Conservation (phyloP, 2,113 vertebrate species). For the Brachyhypopomus occidentalis region DNA sequence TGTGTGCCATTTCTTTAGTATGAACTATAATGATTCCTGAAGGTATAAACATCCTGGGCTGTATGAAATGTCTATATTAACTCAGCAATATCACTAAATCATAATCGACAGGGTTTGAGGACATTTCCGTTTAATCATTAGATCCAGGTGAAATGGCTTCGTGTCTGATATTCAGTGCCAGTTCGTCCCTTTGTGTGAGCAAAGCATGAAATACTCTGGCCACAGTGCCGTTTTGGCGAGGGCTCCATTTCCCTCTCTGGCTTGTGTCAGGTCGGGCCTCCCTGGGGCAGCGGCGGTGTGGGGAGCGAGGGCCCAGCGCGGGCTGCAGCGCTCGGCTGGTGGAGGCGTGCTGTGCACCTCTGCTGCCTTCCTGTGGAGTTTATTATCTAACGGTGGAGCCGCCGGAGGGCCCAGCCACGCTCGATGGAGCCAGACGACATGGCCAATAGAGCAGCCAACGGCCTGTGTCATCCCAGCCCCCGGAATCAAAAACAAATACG, state of each 20-base stretch:
- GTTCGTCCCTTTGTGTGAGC: conserved; percentile 29
- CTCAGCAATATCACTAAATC: conserved; percentile 56
- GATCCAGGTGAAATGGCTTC: conserved; percentile 50
- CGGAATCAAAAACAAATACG: conserved; percentile 77
- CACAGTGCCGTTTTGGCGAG: conserved; percentile 28
- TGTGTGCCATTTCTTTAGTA: conserved; percentile 48
- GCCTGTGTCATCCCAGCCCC: conserved; percentile 77
- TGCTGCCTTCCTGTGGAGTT: conserved; percentile 59
- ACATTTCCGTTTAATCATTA: conserved; percentile 44
- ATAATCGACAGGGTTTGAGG: conserved; percentile 37
- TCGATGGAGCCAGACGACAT: conserved; percentile 76
- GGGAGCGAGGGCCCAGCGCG: conserved; percentile 12
- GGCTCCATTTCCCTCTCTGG: conserved; percentile 37
- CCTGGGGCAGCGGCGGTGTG: conserved; percentile 40
- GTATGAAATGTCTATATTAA: conserved; percentile 50
- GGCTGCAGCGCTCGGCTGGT: conserved; percentile 16
- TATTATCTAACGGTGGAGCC: conserved; percentile 72
- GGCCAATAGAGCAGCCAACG: conserved; percentile 78
- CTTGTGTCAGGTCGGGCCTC: conserved; percentile 53
- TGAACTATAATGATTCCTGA: conserved; percentile 43
- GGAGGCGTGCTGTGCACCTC: conserved; percentile 38
- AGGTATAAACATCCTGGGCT: conserved; percentile 64
- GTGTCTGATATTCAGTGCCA: conserved; percentile 28
- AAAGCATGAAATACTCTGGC: conserved; percentile 17
- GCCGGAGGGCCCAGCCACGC: conserved; percentile 68